These are phyloP conservation scores for Netelia virgata DNA, from an alignment of 2,888 invertebrate genomes.

Conservation along the genomic window DNA sequence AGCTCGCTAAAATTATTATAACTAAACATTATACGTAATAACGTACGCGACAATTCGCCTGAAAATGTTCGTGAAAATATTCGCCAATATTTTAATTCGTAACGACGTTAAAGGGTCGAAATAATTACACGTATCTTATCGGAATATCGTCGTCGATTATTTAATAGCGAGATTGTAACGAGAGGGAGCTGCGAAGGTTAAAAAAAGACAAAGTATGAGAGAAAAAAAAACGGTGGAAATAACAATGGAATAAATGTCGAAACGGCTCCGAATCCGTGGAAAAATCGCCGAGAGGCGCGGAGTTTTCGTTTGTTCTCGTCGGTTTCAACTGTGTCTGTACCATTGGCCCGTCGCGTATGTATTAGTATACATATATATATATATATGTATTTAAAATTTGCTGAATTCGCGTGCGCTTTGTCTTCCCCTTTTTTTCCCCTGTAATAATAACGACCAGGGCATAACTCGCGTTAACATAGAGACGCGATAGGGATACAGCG, in stretches of 20 bases:
- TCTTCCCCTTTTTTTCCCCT: conserved; percentile 33
- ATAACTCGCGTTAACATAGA: conserved; percentile 44
- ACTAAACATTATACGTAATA: too few relatives aligned
- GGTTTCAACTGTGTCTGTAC: conserved; percentile 44
- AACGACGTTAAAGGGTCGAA: neutral
- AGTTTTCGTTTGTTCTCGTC: conserved; percentile 56
- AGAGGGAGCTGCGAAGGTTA: neutral
- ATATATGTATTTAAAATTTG: conserved; percentile 17
- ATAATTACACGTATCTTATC: conserved; percentile 13
- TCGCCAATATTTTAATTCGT: too few relatives aligned
- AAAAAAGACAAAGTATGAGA: conserved; percentile 13
- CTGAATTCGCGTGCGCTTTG: conserved; percentile 62
- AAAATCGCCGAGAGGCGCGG: conserved; percentile 22
- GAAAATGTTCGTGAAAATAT: too few relatives aligned
- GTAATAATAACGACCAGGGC: conserved; percentile 40
- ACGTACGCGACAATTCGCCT: too few relatives aligned
- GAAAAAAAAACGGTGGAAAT: neutral
- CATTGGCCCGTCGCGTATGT: conserved; percentile 2
- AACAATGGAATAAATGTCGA: conserved; percentile 60
- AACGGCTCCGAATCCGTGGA: conserved; percentile 38
- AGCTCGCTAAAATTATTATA: too few relatives aligned
- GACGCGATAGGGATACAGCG: too few relatives aligned
- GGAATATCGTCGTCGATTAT: conserved; percentile 16
- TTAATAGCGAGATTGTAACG: conserved; percentile 35
- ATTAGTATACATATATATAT: too few relatives aligned